Evolutionary conservation across 2,797 vertebrate genomes (phyloP).

Genomic region (Pampus argenteus): DNA sequence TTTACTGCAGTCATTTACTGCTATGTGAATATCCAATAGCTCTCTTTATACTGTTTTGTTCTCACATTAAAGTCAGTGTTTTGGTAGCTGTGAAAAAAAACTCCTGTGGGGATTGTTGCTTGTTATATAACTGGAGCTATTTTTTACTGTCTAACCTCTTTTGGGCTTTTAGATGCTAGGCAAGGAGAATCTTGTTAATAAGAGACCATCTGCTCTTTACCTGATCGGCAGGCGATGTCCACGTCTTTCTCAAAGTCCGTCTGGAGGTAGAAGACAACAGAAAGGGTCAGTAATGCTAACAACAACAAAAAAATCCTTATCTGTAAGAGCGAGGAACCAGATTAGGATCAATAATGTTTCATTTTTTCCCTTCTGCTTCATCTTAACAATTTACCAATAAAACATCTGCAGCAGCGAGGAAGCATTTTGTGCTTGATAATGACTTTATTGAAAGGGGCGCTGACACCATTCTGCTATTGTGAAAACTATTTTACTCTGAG

Average conservation of each 20-base stretch:
- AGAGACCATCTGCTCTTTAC: slow-evolving; percentile 85
- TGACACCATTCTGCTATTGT: slow-evolving; percentile 61
- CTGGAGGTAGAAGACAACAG: slow-evolving; percentile 82
- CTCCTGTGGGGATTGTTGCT: slow-evolving; percentile 62
- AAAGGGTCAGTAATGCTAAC: slow-evolving; percentile 30
- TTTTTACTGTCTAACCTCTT: slow-evolving; percentile 72
- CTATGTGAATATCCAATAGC: slow-evolving; percentile 48
- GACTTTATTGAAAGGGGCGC: slow-evolving; percentile 51
- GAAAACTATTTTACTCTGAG: slow-evolving; percentile 70
- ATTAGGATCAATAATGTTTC: slow-evolving; percentile 16
- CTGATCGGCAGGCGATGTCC: slow-evolving; percentile 99
- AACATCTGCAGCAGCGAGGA: slow-evolving; percentile 48
- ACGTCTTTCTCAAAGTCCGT: slow-evolving; percentile 99
- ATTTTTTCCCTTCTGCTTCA: slow-evolving; percentile 19
- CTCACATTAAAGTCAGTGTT: slow-evolving; percentile 66
- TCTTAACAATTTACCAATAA: slow-evolving; percentile 56
- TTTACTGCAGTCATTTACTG: slow-evolving; percentile 21
- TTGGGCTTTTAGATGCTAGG: slow-evolving; percentile 46
- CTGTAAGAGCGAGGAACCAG: slow-evolving; percentile 11
- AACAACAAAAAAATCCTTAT: not conserved
- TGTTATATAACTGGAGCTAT: slow-evolving; percentile 67
- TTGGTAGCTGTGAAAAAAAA: slow-evolving; percentile 65
- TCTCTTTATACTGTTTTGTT: slow-evolving; percentile 57
- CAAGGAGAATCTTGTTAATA: slow-evolving; percentile 56
- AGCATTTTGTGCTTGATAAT: slow-evolving; percentile 61